Percentiles rank a stretch among this genome's conserved stretches.
These are phyloP conservation scores for Epirrhoe tristata DNA, from an alignment of 2,888 invertebrate species.

Conservation along the genomic window DNA sequence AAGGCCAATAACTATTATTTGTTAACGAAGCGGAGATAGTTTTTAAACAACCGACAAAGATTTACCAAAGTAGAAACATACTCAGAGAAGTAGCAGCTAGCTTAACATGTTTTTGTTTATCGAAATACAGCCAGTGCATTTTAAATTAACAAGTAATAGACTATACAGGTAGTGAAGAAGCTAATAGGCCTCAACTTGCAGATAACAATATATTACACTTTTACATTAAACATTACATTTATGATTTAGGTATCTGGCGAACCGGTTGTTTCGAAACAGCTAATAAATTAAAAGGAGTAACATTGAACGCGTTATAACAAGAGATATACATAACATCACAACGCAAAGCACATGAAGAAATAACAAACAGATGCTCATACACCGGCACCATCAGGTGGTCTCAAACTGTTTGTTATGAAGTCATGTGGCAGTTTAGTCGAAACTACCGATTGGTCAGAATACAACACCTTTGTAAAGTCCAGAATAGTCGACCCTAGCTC, in stretches of 20 bases:
- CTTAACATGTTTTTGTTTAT: conserved; percentile 12
- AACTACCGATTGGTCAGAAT: conserved; percentile 21
- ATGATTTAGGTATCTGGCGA: conserved; percentile 27
- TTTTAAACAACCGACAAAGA: conserved; percentile 18
- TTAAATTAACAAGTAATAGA: conserved; percentile 51
- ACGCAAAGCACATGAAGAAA: conserved; percentile 25
- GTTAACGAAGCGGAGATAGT: conserved; percentile 8
- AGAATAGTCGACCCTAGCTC: conserved; percentile 42
- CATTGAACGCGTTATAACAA: conserved; percentile 35
- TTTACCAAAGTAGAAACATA: conserved; percentile 22
- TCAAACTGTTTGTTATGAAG: conserved; percentile 13
- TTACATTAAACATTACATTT: conserved; percentile 47
- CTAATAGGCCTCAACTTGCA: conserved; percentile 65
- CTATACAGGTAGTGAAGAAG: conserved; percentile 58
- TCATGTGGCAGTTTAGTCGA: conserved; percentile 10
- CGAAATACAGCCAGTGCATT: conserved; percentile 34
- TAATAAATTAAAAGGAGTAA: conserved; percentile 30
- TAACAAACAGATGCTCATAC: conserved; percentile 9
- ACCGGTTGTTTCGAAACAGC: conserved; percentile 33
- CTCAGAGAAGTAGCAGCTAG: conserved; percentile 15
- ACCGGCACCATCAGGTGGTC: neutral
- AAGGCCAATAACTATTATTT: conserved; percentile 1
- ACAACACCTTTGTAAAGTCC: conserved; percentile 22
- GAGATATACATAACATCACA: conserved; percentile 44
- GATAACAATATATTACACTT: conserved; percentile 65